Conservation (phyloP, 2,888 invertebrate species). For the Andrena marginata region DNA sequence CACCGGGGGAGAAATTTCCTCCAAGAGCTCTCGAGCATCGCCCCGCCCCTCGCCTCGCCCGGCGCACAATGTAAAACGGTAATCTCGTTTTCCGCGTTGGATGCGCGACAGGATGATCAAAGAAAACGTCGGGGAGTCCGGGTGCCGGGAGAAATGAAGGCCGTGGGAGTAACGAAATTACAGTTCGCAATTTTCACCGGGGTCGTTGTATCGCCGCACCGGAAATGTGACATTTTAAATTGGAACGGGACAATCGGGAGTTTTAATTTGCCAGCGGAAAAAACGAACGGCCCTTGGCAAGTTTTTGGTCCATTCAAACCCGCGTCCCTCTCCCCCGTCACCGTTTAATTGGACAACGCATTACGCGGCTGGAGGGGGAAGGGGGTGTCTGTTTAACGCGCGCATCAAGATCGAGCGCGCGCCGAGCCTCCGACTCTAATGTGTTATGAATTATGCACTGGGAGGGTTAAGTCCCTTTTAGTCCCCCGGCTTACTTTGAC, state of each 20-base stretch:
- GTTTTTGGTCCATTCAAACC: neutral
- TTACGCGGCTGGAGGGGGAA: conserved; percentile 25
- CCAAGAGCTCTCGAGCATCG: conserved; percentile 34
- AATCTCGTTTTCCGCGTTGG: conserved; percentile 49
- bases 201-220: neutral
- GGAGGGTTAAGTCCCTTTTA: conserved; percentile 63
- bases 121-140: conserved; percentile 31
- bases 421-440: conserved; percentile 53
- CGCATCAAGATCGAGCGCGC: conserved; percentile 25
- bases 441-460: conserved; percentile 64
- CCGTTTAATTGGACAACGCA: conserved; percentile 32
- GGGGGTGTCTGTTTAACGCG: conserved; percentile 12
- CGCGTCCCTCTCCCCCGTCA: neutral
- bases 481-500: conserved; percentile 61
- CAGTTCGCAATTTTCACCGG: conserved; percentile 46
- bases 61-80: conserved; percentile 40
- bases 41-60: neutral
- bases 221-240: conserved; percentile 16
- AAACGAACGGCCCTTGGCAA: too few relatives aligned
- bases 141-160: conserved; percentile 5
- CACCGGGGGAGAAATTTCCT: conserved; percentile 49
- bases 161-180: conserved; percentile 44
- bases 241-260: neutral
- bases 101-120: conserved; percentile 46
- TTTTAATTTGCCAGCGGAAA: conserved; percentile 15